A percentile compares a stretch with the other conserved stretches of the same genome.
phyloP scores from a whole-genome alignment of 2,797 vertebrate species.

The Enoplosus armatus region DNA sequence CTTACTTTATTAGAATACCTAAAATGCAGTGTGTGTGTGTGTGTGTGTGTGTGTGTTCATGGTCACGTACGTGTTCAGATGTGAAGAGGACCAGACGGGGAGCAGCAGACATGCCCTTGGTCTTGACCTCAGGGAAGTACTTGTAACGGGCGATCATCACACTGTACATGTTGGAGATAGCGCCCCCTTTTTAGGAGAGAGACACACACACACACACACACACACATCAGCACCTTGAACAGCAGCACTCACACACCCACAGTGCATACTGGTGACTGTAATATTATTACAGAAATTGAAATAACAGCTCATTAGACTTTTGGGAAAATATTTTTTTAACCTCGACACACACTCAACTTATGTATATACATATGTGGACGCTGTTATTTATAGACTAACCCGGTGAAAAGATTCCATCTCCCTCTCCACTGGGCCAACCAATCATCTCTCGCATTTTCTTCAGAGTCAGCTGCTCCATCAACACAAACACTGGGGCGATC shows the following conservation, averaged over 20 bases:
- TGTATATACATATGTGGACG: neutral
- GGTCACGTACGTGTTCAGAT: constrained; percentile 92
- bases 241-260: neutral
- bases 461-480: constrained; percentile 99
- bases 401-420: constrained; percentile 98
- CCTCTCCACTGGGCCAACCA: constrained; percentile 95
- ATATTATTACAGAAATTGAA: neutral
- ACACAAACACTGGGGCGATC: constrained; percentile 98
- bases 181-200: constrained; percentile 88
- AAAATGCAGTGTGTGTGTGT: constrained; percentile 11
- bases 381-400: constrained; percentile 81
- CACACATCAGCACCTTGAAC: constrained; percentile 43
- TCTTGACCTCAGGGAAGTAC: constrained; percentile 98
- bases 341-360: neutral
- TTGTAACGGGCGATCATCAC: constrained; percentile 99
- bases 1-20: constrained; percentile 40
- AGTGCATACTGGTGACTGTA: accelerated
- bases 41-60: constrained; percentile 11
- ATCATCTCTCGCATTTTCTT: constrained; percentile 99
- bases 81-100: constrained; percentile 97
- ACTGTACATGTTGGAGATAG: constrained; percentile 99
- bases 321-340: neutral
- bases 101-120: constrained; percentile 97
- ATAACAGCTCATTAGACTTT: neutral
- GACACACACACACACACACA: neutral